Evolutionary conservation across 2,113 vertebrate genomes (phyloP), one percentile per base, ranked within the genome.

Genomic region (Nettapus auritus): DNA sequence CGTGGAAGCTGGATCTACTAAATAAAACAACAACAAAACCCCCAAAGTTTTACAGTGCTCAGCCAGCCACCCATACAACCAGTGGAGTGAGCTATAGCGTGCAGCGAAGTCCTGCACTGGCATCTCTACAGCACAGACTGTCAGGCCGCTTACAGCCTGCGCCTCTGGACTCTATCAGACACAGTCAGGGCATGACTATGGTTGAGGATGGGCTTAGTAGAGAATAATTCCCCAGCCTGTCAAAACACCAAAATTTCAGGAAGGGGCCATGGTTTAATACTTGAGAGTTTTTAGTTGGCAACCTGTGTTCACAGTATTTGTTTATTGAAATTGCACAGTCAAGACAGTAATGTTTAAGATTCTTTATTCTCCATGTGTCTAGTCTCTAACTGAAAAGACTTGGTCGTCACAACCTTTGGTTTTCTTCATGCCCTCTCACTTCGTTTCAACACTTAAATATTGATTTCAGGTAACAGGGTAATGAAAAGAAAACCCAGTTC

Each of bases 171-270:
- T 92, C 19, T 97, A 97, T 93, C 98, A 97, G 95, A 95, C 93
- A 38, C 97, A 96, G 62, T 68, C 97, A 7, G 80, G 96, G 46
- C 98, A 96, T 25, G 98, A 98, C 63, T 98, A 98, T 5, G 53
- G 89, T 26, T 98, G 97, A 9, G 33, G 57, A 22, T 48, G 60
- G 50, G 84, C 34, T 52, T 97, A 97, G 50, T 96, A 89, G 46
- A 98, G 98, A 13, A 95, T 96, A 4, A 34, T 93, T 22, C 92
- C 95, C 2, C n/a, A 5, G 62, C 97, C 97, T 46, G 93, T 97
- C 36, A 96, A 97, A 21, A 91, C 97, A 36, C 96, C 98, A 92
- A 97, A 96, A 83, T 98, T 97, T 97, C 98, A 98, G 98, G 98
- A 98, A 78, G 16, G 11, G 22, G 31, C 7, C 16, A 4, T 31